Evolutionary conservation across 2,797 vertebrate species (phyloP).

Genomic region (Okamejei kenojei): DNA sequence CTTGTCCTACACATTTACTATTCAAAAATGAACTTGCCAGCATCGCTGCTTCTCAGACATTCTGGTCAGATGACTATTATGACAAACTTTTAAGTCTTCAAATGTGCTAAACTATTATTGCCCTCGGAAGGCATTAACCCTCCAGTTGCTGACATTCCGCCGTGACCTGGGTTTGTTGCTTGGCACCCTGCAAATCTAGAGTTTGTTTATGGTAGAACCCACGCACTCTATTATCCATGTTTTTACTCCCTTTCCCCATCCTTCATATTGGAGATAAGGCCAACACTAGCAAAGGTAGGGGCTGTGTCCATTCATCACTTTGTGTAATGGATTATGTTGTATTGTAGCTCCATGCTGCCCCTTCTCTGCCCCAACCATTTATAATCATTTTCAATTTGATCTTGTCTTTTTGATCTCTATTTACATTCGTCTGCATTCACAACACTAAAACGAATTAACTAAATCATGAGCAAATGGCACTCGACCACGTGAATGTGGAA

Average conservation of each 20-base stretch:
- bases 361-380: not conserved
- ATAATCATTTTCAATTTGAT: not conserved
- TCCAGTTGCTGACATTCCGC: not conserved
- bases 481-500: not conserved
- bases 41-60: not conserved
- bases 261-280: not conserved
- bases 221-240: not conserved
- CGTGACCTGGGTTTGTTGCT: not conserved
- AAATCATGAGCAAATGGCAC: conserved; percentile 8
- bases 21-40: not conserved
- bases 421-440: not conserved
- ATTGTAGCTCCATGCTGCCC: not conserved
- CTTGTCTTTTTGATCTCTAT: not conserved
- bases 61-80: not conserved
- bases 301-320: not conserved
- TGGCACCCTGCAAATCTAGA: not conserved
- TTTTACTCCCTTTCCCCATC: not conserved
- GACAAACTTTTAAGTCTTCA: not conserved
- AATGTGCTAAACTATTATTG: not conserved
- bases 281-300: not conserved
- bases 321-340: not conserved
- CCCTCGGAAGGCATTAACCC: not conserved
- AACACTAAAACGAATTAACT: not conserved
- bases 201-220: not conserved
- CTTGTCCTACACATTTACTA: not conserved